phyloP scores from a whole-genome alignment of 2,888 invertebrate genomes.

The Smittia sp. region DNA sequence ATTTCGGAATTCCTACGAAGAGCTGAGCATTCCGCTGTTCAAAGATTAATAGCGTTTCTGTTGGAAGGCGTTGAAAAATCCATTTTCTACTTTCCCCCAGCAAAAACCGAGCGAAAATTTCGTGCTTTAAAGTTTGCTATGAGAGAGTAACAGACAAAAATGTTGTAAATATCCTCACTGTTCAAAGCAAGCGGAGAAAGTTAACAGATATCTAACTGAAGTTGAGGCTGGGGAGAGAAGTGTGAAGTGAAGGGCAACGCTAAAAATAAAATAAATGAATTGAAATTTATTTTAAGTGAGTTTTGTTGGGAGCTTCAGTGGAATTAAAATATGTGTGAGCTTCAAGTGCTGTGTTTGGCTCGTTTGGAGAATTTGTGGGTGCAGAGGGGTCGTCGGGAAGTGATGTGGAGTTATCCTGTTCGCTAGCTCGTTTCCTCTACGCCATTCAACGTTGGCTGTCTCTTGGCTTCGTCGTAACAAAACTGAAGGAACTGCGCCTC shows the following conservation, averaged over 20 bases:
- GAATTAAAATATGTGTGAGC: conserved; percentile 18
- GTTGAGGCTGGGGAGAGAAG: background rate
- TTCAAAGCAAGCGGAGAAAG: background rate
- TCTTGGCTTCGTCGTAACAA: no score
- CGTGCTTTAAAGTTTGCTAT: conserved; percentile 26
- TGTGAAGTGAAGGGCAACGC: background rate
- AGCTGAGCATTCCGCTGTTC: conserved; percentile 32
- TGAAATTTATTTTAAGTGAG: conserved; percentile 39
- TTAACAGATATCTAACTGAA: background rate
- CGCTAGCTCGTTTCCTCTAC: no score
- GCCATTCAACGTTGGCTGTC: no score
- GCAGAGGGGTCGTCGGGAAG: no score
- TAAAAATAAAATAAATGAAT: conserved; percentile 38
- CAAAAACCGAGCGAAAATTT: conserved; percentile 1
- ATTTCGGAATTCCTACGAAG: conserved; percentile 33
- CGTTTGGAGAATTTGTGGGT: background rate
- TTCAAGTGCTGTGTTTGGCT: background rate
- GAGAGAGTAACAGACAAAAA: conserved; percentile 26
- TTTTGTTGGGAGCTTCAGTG: background rate
- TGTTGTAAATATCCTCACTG: conserved; percentile 18
- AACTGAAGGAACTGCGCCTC: no score
- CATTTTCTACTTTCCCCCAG: conserved; percentile 10
- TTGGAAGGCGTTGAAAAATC: conserved; percentile 40
- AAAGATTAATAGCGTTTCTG: conserved; percentile 37
- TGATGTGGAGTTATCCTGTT: background rate